These are phyloP conservation scores for Rostratula benghalensis DNA, from an alignment of 2,113 vertebrate genomes.

Conservation along the genomic window DNA sequence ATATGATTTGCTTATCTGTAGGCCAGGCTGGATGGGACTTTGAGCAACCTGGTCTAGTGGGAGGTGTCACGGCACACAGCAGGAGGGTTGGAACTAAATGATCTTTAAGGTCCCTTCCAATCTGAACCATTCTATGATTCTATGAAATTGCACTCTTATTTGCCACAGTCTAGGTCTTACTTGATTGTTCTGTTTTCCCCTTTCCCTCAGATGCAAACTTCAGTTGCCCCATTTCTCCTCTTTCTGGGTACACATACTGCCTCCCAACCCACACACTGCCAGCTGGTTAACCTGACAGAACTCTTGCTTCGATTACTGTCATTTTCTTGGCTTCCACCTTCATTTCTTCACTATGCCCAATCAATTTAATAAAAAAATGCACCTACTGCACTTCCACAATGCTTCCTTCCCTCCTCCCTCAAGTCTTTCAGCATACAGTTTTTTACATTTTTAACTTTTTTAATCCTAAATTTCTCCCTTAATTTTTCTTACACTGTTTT, in stretches of 20 bases:
- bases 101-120: background rate
- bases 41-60: background rate
- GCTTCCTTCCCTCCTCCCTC: rapidly evolving
- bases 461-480: background rate
- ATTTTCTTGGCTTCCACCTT: background rate
- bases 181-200: background rate
- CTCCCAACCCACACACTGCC: background rate
- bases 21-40: background rate
- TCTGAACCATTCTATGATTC: background rate
- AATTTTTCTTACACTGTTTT: background rate
- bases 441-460: background rate
- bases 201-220: background rate
- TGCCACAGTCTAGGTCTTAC: background rate
- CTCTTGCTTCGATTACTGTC: background rate
- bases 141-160: background rate
- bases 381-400: background rate
- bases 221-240: background rate
- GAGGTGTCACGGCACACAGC: background rate
- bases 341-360: background rate
- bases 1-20: background rate
- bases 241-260: background rate
- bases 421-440: background rate
- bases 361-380: background rate
- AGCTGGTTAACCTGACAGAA: background rate
- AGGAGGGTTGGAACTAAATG: background rate